These are phyloP conservation scores for Dreissena rostriformis DNA, from an alignment of 1,140 invertebrate genomes.

Conservation along the genomic window DNA sequence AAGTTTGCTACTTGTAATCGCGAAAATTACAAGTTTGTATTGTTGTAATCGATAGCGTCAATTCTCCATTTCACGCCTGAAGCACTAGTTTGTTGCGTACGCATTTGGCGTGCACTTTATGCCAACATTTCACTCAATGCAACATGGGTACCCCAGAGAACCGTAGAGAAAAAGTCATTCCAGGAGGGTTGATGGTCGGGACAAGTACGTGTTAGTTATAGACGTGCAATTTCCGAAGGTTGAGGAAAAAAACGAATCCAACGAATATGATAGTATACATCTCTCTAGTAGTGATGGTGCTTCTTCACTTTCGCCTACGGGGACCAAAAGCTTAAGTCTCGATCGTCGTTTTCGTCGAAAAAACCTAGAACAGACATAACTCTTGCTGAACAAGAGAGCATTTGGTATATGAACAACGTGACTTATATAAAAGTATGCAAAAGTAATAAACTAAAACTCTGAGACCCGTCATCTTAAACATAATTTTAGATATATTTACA, in stretches of 20 bases:
- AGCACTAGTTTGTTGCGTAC: conserved; percentile 71
- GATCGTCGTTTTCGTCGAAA: not conserved
- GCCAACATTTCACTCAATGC: conserved; percentile 68
- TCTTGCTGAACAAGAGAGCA: not conserved
- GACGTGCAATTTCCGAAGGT: conserved; percentile 12
- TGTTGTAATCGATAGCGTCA: conserved; percentile 73
- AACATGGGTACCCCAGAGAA: conserved; percentile 74
- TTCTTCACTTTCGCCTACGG: not conserved
- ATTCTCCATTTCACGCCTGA: conserved; percentile 77
- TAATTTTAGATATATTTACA: not conserved
- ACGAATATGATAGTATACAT: not conserved
- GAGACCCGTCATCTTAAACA: not conserved
- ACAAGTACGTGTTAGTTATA: conserved; percentile 37
- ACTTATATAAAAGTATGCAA: conserved; percentile 4
- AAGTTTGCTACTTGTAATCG: conserved; percentile 73
- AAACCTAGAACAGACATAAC: not conserved
- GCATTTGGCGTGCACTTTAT: conserved; percentile 69
- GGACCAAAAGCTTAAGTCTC: not conserved
- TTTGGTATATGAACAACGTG: conserved; percentile 10
- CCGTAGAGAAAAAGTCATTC: conserved; percentile 62
- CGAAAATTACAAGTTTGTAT: conserved; percentile 70
- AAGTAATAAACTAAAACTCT: not conserved
- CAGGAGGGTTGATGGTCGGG: not conserved
- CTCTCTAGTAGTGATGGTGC: not conserved
- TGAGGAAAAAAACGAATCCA: not conserved